Evolutionary conservation across 2,888 invertebrate genomes (phyloP), one percentile per base, ranked within the genome.

Genomic region (Temnothorax ravouxi): DNA sequence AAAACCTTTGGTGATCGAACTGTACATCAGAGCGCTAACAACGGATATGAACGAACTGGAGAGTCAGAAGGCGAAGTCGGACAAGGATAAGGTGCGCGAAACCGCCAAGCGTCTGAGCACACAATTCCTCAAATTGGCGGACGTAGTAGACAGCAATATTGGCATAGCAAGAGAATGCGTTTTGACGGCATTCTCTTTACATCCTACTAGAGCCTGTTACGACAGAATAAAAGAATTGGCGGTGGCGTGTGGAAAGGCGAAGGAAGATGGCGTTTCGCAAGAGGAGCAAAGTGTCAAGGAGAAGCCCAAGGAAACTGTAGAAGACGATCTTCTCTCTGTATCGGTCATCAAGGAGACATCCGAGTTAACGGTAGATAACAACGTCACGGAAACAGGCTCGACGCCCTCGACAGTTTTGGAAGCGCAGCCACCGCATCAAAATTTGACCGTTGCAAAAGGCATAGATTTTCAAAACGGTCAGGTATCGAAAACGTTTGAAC

Each of bases 11-110:
- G 96, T 97, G 54, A 97, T 97, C 87, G 97, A 97, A 94, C 94
- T 97, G 90, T 97, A 97, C 93, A 96, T 97, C 75, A 96, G 97
- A 83, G 97, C 97, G 3, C 95, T 97, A 89, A 97, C 97, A 6
- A 96, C 97, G 15, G 97, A 97, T 90, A 96, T 97, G 96, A 97
- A 97, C 92, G 97, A 97, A 93, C 93, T 97, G 92, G 97, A 97
- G 94, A 95, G 96, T 93, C 95, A 96, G 94, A 96, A 97, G 95
- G 92, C 95, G 92, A 95, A 96, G 92, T 95, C 96, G 92, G 95
- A 96, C 86, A 93, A 95, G 84, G 95, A 95, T 41, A 95, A 95
- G 90, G 95, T 95, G 0, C 95, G 96, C 92, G 96, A 96, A 89
- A 95, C 96, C 0, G 96, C 96, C 25, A 96, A 96, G 29, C 95